Evolutionary conservation across 2,888 invertebrate species (phyloP), one percentile per base, ranked within the genome.

Genomic region (Drosophila aldrichi): DNA sequence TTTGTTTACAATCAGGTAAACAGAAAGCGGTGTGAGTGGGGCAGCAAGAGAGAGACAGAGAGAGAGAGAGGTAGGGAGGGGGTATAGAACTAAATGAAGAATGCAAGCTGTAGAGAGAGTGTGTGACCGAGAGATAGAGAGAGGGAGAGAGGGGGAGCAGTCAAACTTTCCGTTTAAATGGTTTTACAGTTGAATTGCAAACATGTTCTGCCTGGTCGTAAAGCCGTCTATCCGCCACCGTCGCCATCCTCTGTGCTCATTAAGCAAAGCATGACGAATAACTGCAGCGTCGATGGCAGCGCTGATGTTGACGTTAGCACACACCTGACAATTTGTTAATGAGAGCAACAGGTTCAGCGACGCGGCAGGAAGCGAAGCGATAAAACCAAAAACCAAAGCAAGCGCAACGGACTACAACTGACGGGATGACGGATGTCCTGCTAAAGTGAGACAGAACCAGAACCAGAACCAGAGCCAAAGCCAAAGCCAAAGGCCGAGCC

Each of bases 301-400:
- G 65, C 20, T 41, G 59, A 55, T 52, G 66, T 34, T 44, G 62
- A 60, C 79, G 69, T 20, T 59, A 58, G 82, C 86, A 90, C 86
- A 90, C 86, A 86, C 86, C 86, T 86, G 86, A 86, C 86, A 86
- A 86, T 86, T 86, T 90, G 90, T 88, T 86, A 86, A 86, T 86
- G 79, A 89, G 89, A 82, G 88, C 88, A 89, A 80, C 83, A 85
- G 80, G 82, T 65, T 70, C 70, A 69, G 71, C 72, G 61, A 60
- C 71, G 61, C 66, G 70, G 63, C 86, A 84, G 84, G 90, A 90
- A 90, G 90, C 90, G 84, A 89, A 82, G 90, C 84, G 90, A 88
- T 90, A 88, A 88, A 84, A 75, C 82, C 48, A 70, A 77, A 77
- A 83, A 81, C 62, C 82, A 83, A 88, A 81, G 82, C 88, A 83